These are phyloP conservation scores for Ormyrus pomaceus DNA, from an alignment of 2,888 invertebrate genomes.

Conservation along the genomic window DNA sequence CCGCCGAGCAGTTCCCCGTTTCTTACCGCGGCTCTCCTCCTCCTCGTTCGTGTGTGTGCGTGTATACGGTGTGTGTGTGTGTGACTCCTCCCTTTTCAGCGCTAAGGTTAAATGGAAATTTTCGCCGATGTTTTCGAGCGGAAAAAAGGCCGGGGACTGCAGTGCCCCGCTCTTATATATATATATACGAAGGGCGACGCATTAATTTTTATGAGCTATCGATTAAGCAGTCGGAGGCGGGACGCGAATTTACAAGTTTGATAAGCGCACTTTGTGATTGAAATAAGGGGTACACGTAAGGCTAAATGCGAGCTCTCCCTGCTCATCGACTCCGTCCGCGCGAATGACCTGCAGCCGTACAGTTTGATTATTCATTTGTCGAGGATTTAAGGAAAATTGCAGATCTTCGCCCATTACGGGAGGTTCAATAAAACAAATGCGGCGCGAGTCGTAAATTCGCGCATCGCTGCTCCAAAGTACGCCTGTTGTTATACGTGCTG, in stretches of 20 bases:
- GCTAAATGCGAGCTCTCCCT: slow-evolving; percentile 7
- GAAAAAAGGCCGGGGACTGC: not conserved
- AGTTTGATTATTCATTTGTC: slow-evolving; percentile 30
- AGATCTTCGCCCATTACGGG: too few relatives aligned
- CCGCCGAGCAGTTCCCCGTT: not conserved
- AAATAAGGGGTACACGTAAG: slow-evolving; percentile 30
- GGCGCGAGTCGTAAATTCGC: too few relatives aligned
- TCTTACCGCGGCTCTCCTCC: not conserved
- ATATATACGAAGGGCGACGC: not conserved
- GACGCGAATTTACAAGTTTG: slow-evolving; percentile 45
- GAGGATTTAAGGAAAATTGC: not conserved
- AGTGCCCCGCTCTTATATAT: too few relatives aligned
- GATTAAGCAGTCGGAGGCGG: slow-evolving; percentile 19
- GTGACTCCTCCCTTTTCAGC: not conserved
- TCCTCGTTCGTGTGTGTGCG: too few relatives aligned
- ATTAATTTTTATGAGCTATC: slow-evolving; percentile 34
- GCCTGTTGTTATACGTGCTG: too few relatives aligned
- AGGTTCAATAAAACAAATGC: too few relatives aligned
- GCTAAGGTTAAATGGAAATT: slow-evolving; percentile 35
- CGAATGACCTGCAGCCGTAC: slow-evolving; percentile 1
- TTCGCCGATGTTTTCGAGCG: not conserved
- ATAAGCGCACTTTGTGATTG: slow-evolving; percentile 45
- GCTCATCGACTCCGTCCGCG: slow-evolving; percentile 15
- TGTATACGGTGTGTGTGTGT: too few relatives aligned
- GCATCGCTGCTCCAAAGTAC: too few relatives aligned